Percentiles rank a stretch among this genome's conserved stretches.
Evolutionary conservation across 2,888 invertebrate species (phyloP).

Genomic region (Balanococcus diminutus): DNA sequence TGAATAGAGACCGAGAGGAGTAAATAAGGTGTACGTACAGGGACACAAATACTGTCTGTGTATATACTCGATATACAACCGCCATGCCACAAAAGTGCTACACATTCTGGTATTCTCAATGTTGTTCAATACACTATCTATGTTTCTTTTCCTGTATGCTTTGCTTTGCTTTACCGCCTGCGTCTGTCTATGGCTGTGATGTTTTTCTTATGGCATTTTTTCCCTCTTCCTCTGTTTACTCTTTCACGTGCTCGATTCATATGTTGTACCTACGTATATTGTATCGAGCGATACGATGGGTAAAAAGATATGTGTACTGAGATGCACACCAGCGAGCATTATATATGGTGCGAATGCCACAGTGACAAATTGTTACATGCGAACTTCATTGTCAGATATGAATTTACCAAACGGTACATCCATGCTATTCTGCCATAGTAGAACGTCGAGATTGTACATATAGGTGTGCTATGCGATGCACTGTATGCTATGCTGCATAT

Average conservation of each 20-base stretch:
- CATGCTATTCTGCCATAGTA: too few species aligned
- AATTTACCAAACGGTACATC: slow-evolving; percentile 24
- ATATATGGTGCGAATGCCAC: slow-evolving; percentile 43
- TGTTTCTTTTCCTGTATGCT: background rate
- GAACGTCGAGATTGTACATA: background rate
- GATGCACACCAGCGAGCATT: background rate
- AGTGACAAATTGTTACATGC: slow-evolving; percentile 52
- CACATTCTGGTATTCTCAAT: background rate
- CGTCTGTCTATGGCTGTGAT: background rate
- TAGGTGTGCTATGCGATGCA: background rate
- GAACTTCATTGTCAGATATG: slow-evolving; percentile 51
- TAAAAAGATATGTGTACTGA: background rate
- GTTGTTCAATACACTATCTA: background rate
- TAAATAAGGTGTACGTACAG: too few species aligned
- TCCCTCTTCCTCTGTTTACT: background rate
- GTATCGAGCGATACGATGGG: background rate
- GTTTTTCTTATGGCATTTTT: background rate
- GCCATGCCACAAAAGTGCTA: background rate
- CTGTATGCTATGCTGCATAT: background rate
- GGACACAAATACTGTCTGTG: background rate
- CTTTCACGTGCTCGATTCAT: background rate
- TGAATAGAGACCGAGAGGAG: too few species aligned
- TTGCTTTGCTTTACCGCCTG: background rate
- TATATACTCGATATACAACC: background rate
- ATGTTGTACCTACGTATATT: background rate